These are phyloP conservation scores for Coelogynopora nodosa DNA, from an alignment of 2,888 invertebrate species.

Conservation along the genomic window DNA sequence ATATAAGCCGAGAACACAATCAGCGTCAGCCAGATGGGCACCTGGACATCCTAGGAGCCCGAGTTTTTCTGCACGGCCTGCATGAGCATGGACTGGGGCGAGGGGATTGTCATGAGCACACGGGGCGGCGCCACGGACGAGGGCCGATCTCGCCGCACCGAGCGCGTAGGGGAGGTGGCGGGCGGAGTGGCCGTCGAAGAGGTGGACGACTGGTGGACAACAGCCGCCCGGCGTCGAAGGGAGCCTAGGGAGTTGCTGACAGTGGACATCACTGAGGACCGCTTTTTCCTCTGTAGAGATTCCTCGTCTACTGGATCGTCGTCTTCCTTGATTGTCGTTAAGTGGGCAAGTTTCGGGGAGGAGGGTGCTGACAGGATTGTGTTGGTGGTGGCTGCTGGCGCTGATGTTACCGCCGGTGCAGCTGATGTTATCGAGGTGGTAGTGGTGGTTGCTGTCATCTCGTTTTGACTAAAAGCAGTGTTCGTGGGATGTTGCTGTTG, in stretches of 20 bases:
- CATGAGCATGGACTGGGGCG: background rate
- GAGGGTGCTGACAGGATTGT: background rate
- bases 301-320: background rate
- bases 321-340: background rate
- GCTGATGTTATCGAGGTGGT: background rate
- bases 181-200: background rate
- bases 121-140: background rate
- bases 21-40: conserved; percentile 46
- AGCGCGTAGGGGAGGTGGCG: background rate
- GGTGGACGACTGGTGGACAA: background rate
- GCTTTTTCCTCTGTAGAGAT: background rate
- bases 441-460: background rate
- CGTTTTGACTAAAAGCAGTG: too few relatives aligned
- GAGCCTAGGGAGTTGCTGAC: background rate
- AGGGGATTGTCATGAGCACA: background rate
- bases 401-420: background rate
- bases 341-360: background rate
- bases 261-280: background rate
- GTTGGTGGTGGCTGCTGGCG: background rate
- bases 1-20: conserved; percentile 39
- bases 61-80: conserved; percentile 6
- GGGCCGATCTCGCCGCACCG: background rate
- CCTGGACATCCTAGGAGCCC: conserved; percentile 40
- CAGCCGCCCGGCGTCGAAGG: background rate
- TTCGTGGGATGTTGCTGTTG: too few relatives aligned